phyloP scores from a whole-genome alignment of 2,888 invertebrate genomes.

The Luperina nickerlii region DNA sequence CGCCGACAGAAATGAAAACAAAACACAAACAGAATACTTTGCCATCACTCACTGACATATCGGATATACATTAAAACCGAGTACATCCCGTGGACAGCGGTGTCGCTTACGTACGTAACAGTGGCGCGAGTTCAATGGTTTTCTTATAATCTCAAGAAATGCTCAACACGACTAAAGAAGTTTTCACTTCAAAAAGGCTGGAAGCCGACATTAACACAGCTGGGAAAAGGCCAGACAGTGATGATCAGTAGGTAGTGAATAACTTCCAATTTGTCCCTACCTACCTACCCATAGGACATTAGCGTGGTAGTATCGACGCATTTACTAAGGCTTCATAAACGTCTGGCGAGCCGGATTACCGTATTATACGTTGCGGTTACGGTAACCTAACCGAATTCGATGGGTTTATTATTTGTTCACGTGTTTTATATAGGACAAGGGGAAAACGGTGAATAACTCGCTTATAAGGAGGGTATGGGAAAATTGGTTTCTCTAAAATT shows the following conservation, averaged over 20 bases:
- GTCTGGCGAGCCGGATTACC: constrained; percentile 58
- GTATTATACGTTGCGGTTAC: constrained; percentile 48
- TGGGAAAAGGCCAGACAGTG: not conserved
- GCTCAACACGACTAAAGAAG: too few species aligned
- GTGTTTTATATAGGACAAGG: constrained; percentile 17
- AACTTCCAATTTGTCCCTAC: constrained; percentile 16
- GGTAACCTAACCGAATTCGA: constrained; percentile 53
- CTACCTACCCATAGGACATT: constrained; percentile 7
- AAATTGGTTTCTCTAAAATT: not conserved
- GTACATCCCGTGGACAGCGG: too few species aligned
- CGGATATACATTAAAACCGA: too few species aligned
- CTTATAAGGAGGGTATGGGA: too few species aligned
- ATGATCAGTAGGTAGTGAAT: constrained; percentile 1
- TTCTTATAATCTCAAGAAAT: too few species aligned
- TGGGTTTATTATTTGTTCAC: constrained; percentile 15
- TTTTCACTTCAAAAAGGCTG: too few species aligned
- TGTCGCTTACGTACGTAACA: too few species aligned
- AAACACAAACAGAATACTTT: too few species aligned
- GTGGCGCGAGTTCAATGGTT: too few species aligned
- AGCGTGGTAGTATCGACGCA: constrained; percentile 49
- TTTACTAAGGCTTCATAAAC: constrained; percentile 56
- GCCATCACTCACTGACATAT: too few species aligned
- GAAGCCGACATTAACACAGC: not conserved
- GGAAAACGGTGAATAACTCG: not conserved
- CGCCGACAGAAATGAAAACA: too few species aligned